A percentile compares a stretch with the other conserved stretches of the same genome.
These are phyloP conservation scores for Solen grandis DNA, from an alignment of 1,140 invertebrate genomes.

Conservation along the genomic window DNA sequence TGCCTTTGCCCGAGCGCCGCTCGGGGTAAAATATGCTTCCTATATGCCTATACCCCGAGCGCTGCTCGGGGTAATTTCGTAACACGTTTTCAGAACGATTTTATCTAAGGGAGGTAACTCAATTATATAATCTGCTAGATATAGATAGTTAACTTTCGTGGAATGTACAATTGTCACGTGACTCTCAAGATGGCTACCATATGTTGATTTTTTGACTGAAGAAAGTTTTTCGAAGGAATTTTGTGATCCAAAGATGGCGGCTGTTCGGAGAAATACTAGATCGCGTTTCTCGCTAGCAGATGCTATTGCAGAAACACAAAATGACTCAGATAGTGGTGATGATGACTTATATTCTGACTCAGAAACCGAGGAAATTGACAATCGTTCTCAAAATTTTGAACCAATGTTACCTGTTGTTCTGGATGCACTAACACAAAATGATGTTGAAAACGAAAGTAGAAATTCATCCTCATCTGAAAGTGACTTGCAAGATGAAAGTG, in stretches of 20 bases:
- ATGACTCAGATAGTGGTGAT: not conserved
- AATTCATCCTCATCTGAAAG: too few species aligned
- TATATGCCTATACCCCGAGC: too few species aligned
- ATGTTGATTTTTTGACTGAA: constrained; percentile 24
- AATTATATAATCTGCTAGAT: not conserved
- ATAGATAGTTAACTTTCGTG: constrained; percentile 10
- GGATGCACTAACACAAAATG: constrained; percentile 20
- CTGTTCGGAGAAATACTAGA: constrained; percentile 11
- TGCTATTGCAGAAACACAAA: constrained; percentile 12
- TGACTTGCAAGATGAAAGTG: constrained; percentile 25
- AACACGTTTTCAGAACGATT: constrained; percentile 14
- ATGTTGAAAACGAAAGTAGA: constrained; percentile 20
- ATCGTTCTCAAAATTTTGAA: constrained; percentile 5
- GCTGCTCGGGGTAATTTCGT: constrained; percentile 18
- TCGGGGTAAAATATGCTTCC: too few species aligned
- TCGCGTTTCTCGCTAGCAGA: constrained; percentile 26
- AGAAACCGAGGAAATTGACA: constrained; percentile 15
- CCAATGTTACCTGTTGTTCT: constrained; percentile 16
- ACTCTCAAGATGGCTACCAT: too few species aligned
- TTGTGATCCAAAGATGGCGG: constrained; percentile 18
- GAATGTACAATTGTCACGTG: constrained; percentile 11
- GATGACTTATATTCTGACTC: constrained; percentile 5
- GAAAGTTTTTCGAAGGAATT: not conserved
- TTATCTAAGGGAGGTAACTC: constrained; percentile 19
- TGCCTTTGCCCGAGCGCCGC: not conserved